Conservation (phyloP, 92 coral and sea anemone genomes). For the Plumapathes pennacea region DNA sequence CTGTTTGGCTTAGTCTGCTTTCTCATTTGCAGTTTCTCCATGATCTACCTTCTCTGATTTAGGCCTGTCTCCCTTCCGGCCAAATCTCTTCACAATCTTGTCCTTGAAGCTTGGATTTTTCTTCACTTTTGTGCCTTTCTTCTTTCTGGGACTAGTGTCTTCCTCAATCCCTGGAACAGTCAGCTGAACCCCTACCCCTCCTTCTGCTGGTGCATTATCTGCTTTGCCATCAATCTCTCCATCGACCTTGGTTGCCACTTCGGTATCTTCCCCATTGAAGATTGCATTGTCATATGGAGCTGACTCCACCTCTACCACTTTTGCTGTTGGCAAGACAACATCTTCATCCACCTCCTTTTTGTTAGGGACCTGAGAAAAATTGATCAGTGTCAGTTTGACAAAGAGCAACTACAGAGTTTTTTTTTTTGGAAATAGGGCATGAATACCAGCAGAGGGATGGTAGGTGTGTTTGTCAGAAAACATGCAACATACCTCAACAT, state of each 20-base stretch:
- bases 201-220: constrained; percentile 44
- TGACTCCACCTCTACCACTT: constrained; percentile 49
- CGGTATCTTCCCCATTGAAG: constrained; percentile 71
- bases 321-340: constrained; percentile 34
- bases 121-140: constrained; percentile 64
- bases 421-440: not conserved
- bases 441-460: not conserved
- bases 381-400: not conserved
- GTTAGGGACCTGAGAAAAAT: constrained; percentile 23
- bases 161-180: constrained; percentile 52
- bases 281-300: constrained; percentile 73
- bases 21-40: constrained; percentile 16
- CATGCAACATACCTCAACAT: constrained; percentile 45
- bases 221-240: constrained; percentile 30
- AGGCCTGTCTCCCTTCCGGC: constrained; percentile 56
- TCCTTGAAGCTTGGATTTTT: constrained; percentile 88
- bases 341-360: constrained; percentile 23
- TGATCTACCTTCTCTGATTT: constrained; percentile 27
- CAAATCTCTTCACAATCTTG: constrained; percentile 68
- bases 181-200: constrained; percentile 23
- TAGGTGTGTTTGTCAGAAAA: not conserved
- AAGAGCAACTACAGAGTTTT: no score
- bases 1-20: no score
- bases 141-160: constrained; percentile 72
- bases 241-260: constrained; percentile 36